Conservation (phyloP, 2,797 vertebrate species). For the Gymnocypris eckloni region DNA sequence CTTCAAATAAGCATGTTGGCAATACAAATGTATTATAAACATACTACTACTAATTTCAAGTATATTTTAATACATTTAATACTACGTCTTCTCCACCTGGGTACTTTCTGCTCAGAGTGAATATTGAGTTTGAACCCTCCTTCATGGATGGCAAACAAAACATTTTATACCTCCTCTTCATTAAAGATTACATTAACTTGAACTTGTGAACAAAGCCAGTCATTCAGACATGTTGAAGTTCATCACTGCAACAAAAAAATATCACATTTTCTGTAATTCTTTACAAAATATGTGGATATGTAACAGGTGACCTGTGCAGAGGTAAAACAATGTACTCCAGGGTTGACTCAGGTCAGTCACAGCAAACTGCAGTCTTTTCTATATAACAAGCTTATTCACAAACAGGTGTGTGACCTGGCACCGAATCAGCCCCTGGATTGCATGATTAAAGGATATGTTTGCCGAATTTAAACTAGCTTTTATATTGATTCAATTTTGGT, state of each 20-base stretch:
- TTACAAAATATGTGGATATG: conserved; percentile 43
- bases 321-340: conserved; percentile 28
- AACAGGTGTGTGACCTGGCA: conserved; percentile 42
- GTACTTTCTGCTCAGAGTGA: no score
- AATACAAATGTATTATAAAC: no score
- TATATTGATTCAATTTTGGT: neutral
- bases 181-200: neutral
- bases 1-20: no score
- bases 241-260: neutral
- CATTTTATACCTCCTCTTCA: neutral
- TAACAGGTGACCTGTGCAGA: conserved; percentile 58
- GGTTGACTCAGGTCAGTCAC: conserved; percentile 37
- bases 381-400: conserved; percentile 29
- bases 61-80: no score
- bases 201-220: neutral
- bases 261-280: conserved; percentile 53
- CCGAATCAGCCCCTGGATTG: conserved; percentile 30
- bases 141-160: neutral
- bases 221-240: neutral
- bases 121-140: neutral
- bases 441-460: conserved; percentile 33
- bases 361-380: conserved; percentile 31
- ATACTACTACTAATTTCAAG: no score
- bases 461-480: neutral
- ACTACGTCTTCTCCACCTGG: no score